Evolutionary conservation across 2,113 vertebrate species (phyloP), one percentile per base, ranked within the genome.

Genomic region (Mungos mungo): DNA sequence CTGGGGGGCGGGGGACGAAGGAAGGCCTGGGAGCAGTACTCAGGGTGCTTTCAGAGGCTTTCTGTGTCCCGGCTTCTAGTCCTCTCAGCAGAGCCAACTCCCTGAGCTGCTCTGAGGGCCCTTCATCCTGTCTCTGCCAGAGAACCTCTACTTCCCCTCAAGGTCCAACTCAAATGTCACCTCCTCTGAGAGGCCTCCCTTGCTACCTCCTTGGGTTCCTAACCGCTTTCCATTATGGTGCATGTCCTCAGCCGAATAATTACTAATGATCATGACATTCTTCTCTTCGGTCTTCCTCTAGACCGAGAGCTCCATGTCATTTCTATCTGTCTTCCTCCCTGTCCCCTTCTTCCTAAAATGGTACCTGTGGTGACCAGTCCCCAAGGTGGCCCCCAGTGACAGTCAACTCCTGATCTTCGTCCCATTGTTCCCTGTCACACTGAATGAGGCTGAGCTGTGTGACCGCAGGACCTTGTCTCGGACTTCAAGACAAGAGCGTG

Each of bases 321-420:
- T 33, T 23, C 79, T 38, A 38, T n/a, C 66, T 11, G 19, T n/a
- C 45, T 88, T 3, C 1, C 60, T n/a, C 72, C 1, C 7, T 0
- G 4, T 13, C 65, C 3, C 7, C 47, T 25, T 88, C 38, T 25
- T 54, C 60, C 89, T 57, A 0, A 3, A 38, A 35, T 0, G 45
- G 9, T 15, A 0, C 45, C 50, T 21, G 4, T 3, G 19, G 90
- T 3, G 0, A 11, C n/a, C 10, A 7, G 25, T 6, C 47, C 69
- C 63, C 54, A 19, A 0, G 10, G 35, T 1, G 31, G 27, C 41
- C 27, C 18, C 8, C 31, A 3, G 14, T 27, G 60, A 38, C 0
- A 7, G 38, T 31, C 0, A 0, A 29, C n/a, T 50, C 35, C 27
- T 7, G 19, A 13, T 66, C n/a, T 38, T 23, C 33, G 6, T 4